These are phyloP conservation scores for Polypedilum pembai DNA, from an alignment of 1,140 invertebrate genomes.

Conservation along the genomic window DNA sequence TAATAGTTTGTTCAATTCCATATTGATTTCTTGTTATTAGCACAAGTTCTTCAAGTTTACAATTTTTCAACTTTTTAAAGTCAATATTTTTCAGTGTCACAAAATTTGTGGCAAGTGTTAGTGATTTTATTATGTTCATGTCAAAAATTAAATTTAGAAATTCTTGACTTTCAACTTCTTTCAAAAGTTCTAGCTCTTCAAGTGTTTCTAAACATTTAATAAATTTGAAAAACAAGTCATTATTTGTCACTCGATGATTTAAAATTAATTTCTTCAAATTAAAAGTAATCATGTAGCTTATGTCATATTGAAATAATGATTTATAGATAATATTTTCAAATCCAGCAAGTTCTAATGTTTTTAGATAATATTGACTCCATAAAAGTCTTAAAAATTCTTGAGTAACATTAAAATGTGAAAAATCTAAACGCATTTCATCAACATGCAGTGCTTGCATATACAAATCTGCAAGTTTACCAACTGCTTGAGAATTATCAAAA, in stretches of 20 bases:
- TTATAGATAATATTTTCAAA: constrained; percentile 10
- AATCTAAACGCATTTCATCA: not conserved
- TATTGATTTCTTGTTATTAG: not conserved
- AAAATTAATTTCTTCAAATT: not conserved
- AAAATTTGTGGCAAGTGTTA: constrained; percentile 2
- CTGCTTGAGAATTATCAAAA: not conserved
- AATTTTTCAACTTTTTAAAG: not conserved
- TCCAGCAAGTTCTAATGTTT: not conserved
- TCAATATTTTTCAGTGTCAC: not conserved
- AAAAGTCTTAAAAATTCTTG: constrained; percentile 3
- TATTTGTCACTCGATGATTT: not conserved
- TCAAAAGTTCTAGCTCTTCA: not conserved
- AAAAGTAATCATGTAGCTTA: not conserved
- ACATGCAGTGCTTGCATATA: not conserved
- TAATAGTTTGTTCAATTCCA: not conserved
- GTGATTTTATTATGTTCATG: not conserved
- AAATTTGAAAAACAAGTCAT: not conserved
- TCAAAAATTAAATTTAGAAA: constrained; percentile 22
- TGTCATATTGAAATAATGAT: not conserved
- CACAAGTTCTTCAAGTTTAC: not conserved
- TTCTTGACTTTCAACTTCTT: constrained; percentile 13
- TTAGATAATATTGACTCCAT: not conserved
- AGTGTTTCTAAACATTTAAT: not conserved
- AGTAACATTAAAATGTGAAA: constrained; percentile 15
- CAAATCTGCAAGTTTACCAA: not conserved